These are phyloP conservation scores for Tiphia femorata DNA, from an alignment of 2,888 invertebrate genomes.

Conservation along the genomic window DNA sequence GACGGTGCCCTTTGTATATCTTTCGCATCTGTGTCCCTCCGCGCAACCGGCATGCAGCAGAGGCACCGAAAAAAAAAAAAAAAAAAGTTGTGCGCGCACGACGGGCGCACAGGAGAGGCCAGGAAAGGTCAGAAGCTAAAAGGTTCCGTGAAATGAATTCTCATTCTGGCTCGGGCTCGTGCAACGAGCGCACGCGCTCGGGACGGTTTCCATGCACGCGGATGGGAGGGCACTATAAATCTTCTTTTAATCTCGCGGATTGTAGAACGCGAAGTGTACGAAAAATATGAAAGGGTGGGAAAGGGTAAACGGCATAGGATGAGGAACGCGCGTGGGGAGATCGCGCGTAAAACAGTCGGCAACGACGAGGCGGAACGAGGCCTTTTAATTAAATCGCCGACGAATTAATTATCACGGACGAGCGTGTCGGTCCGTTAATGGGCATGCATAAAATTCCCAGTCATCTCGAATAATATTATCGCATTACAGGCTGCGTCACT, in stretches of 20 bases:
- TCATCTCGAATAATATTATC: no score
- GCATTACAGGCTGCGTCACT: no score
- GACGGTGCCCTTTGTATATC: background rate
- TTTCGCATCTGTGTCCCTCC: background rate
- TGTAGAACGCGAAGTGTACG: slow-evolving; percentile 44
- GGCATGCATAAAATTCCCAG: no score
- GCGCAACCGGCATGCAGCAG: slow-evolving; percentile 9
- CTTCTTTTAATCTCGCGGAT: slow-evolving; percentile 62
- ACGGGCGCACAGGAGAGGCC: slow-evolving; percentile 12
- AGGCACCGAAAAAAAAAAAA: slow-evolving; percentile 2
- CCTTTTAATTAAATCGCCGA: no score
- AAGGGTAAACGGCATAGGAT: background rate
- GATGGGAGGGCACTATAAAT: slow-evolving; percentile 55
- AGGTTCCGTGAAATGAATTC: slow-evolving; percentile 57
- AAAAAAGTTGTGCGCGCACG: slow-evolving; percentile 5
- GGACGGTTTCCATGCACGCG: slow-evolving; percentile 26
- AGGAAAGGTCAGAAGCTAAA: slow-evolving; percentile 51
- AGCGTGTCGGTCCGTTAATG: no score
- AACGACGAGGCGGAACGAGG: background rate
- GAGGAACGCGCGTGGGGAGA: background rate
- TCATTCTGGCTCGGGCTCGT: slow-evolving; percentile 45
- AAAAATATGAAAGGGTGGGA: slow-evolving; percentile 51
- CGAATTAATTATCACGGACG: no score
- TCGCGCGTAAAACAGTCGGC: background rate
- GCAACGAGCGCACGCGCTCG: slow-evolving; percentile 20